phyloP scores from a whole-genome alignment of 2,113 vertebrate genomes.

The Meriones unguiculatus region DNA sequence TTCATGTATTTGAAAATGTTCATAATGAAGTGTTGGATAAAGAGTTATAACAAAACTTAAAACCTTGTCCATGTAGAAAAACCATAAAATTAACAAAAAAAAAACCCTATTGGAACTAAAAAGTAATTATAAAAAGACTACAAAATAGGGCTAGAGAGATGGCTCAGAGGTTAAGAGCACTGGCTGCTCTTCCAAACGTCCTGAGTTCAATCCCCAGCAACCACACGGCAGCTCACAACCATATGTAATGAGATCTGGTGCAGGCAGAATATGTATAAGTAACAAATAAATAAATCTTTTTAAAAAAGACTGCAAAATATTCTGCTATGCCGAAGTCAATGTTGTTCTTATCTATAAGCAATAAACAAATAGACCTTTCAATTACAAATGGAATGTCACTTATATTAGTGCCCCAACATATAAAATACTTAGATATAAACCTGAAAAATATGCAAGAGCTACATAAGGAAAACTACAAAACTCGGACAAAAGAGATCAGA shows the following conservation, averaged over 20 bases:
- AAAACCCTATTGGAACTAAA: background rate
- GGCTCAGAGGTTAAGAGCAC: too few relatives aligned
- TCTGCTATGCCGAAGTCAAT: constrained; percentile 13
- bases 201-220: too few relatives aligned
- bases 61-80: background rate
- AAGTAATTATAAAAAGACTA: background rate
- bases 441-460: background rate
- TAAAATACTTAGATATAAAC: background rate
- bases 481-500: background rate
- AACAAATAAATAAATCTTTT: background rate
- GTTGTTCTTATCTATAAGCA: background rate
- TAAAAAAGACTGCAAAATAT: background rate
- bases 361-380: constrained; percentile 7
- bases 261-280: background rate
- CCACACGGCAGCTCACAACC: too few relatives aligned
- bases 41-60: background rate
- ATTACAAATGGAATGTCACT: constrained; percentile 2
- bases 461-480: background rate
- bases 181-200: too few relatives aligned
- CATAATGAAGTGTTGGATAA: background rate
- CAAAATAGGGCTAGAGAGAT: background rate
- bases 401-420: background rate
- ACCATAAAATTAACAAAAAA: constrained; percentile 15
- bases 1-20: background rate
- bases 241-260: too few relatives aligned